These are phyloP conservation scores for Campylorhamphus procurvoides DNA, from an alignment of 2,113 vertebrate species.

Conservation along the genomic window DNA sequence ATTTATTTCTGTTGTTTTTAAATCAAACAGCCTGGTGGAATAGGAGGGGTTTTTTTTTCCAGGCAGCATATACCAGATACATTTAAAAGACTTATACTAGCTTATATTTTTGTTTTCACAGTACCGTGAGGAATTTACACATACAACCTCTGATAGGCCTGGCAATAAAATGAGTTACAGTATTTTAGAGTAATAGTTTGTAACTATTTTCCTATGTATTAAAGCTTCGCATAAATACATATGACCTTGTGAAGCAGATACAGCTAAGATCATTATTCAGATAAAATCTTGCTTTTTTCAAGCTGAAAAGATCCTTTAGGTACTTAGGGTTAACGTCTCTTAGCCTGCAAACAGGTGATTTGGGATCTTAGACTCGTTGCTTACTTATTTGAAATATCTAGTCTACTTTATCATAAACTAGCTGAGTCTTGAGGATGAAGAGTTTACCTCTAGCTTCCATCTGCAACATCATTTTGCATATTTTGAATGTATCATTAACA, in stretches of 20 bases:
- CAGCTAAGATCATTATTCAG: not conserved
- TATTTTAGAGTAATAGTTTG: not conserved
- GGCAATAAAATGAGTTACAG: not conserved
- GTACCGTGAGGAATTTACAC: not conserved
- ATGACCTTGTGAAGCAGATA: not conserved
- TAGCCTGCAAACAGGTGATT: not conserved
- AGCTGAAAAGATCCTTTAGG: not conserved
- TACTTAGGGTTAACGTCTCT: not conserved
- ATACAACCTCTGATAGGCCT: not conserved
- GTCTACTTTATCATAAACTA: not conserved
- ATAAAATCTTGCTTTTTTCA: not conserved
- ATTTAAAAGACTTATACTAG: not conserved
- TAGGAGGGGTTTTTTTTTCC: not conserved
- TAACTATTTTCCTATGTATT: not conserved
- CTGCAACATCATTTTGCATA: not conserved
- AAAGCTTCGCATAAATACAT: not conserved
- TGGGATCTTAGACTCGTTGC: not conserved
- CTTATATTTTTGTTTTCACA: not conserved
- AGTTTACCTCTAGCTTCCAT: not conserved
- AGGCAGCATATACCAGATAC: not conserved
- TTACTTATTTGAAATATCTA: not conserved
- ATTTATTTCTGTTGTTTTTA: not conserved
- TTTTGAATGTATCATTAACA: not conserved
- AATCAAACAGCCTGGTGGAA: not conserved
- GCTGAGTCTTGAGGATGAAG: not conserved